Base-by-base conservation (phyloP, 2,113 vertebrate species). In the Podilymbus podiceps region DNA sequence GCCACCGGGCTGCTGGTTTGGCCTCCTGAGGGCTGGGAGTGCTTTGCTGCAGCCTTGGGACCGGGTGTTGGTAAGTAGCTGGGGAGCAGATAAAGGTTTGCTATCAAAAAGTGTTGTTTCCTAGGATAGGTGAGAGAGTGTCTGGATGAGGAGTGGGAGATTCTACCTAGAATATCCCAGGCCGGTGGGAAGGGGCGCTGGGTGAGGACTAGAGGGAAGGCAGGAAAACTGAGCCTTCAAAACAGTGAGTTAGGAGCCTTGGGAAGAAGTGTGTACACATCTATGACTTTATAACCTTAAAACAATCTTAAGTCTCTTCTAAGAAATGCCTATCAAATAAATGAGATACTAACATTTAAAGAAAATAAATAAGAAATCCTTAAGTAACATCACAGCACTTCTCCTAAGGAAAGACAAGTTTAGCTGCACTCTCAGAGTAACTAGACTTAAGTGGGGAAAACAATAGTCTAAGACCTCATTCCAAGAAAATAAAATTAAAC, bases 121-220 rank as follows among this genome's bases (percentile, higher is more conserved):
- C 27, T 16, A 27, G 11, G 6, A 1, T 0, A 8, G 13, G 9
- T 5, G 18, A 49, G 59, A 44, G 52, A 0, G 25, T 7, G 5
- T 33, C 18, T 19, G 24, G 14, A 9, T 3, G 9, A n/a, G 71
- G 28, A 72, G 28, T 4, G 30, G 30, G 16, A 31, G 17, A 16
- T 33, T 44, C 21, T n/a, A 1, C 28, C 8, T 28, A 10, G 12
- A 6, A 23, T 14, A 15, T 21, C 8, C 25, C 12, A 5, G 17
- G 42, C 17, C 13, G 38, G 28, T 38, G 27, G 11, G 40, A 88
- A 71, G 56, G 21, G 23, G 10, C 47, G 60, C 35, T n/a, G 46
- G 11, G 11, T 25, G 50, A 62, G 35, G 8, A 35, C 25, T 11
- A 16, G 46, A 56, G 25, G 30, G 75, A 42, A 13, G 3, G 12